phyloP scores from a whole-genome alignment of 2,797 vertebrate genomes.

The Macropus fuliginosus region DNA sequence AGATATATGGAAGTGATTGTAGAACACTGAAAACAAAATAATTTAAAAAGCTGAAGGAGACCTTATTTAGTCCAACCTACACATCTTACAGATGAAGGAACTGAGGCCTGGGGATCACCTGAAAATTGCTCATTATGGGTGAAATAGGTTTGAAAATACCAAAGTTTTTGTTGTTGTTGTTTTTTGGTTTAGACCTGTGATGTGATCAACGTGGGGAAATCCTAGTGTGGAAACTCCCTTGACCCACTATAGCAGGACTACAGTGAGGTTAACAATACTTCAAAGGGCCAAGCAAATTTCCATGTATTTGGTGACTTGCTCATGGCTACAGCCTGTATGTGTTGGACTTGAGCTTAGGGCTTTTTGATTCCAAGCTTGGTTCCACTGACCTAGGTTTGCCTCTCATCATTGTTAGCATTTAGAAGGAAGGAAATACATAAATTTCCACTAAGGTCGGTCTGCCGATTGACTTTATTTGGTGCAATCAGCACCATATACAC shows the following conservation, averaged over 20 bases:
- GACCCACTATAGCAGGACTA: not conserved
- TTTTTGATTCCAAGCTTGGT: not conserved
- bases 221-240: not conserved
- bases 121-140: not conserved
- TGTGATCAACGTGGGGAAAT: not conserved
- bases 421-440: not conserved
- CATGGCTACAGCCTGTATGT: not conserved
- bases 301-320: not conserved
- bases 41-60: not conserved
- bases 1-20: too few relatives aligned
- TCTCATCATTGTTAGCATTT: not conserved
- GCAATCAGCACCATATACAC: not conserved
- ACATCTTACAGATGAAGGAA: not conserved
- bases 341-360: not conserved
- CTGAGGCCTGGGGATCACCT: not conserved
- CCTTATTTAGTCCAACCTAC: not conserved
- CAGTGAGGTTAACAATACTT: not conserved
- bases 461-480: not conserved
- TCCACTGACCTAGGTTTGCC: not conserved
- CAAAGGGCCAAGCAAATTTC: not conserved
- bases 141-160: not conserved
- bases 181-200: not conserved
- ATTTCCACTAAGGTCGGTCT: not conserved
- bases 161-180: not conserved
- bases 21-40: too few relatives aligned